Evolutionary conservation across 2,113 vertebrate species (phyloP).

Genomic region (Heteronetta atricapilla): DNA sequence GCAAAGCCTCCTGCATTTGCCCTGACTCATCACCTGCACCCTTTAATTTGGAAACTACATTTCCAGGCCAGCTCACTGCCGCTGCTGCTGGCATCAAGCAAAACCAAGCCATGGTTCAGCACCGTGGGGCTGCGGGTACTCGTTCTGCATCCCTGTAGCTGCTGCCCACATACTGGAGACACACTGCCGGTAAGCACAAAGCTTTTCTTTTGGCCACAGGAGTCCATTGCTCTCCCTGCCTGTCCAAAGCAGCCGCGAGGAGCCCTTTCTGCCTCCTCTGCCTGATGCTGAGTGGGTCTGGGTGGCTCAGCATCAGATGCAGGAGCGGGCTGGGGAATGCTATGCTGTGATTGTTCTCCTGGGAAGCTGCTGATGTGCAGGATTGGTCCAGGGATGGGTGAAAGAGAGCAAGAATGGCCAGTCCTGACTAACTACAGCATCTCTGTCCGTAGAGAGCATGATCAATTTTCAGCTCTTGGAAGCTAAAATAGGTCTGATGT

Average conservation of each 20-base stretch:
- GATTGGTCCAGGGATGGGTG: background rate
- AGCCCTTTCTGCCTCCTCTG: no score
- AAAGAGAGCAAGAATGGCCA: background rate
- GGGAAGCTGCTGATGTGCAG: constrained; percentile 30
- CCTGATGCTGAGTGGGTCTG: no score
- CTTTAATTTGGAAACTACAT: background rate
- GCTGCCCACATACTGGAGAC: no score
- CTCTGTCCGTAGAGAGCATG: background rate
- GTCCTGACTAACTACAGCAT: background rate
- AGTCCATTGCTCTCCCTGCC: no score
- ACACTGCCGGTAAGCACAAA: no score
- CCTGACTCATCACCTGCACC: accelerated
- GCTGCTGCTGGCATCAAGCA: no score
- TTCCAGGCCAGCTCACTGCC: background rate
- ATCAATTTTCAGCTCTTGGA: background rate
- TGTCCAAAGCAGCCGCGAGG: no score
- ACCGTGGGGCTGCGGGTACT: no score
- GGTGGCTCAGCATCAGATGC: background rate
- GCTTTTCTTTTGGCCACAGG: no score
- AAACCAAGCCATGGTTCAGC: no score
- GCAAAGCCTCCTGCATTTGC: background rate
- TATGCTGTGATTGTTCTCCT: background rate
- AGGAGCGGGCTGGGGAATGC: background rate
- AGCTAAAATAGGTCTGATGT: background rate
- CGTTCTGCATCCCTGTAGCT: no score